These are phyloP conservation scores for Mugil cephalus DNA, from an alignment of 2,113 vertebrate species.

Conservation along the genomic window DNA sequence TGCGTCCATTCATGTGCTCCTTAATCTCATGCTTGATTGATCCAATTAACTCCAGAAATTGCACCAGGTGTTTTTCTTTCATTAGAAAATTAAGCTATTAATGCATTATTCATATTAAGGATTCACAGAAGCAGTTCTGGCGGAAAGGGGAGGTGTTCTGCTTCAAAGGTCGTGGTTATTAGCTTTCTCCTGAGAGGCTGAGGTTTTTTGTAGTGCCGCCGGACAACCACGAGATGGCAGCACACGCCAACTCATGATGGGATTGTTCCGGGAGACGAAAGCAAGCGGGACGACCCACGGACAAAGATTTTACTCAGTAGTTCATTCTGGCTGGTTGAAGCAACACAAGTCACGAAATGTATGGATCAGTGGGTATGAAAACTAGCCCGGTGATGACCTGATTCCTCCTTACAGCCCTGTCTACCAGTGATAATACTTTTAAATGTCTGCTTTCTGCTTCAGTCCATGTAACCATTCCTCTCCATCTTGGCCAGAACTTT, in stretches of 20 bases:
- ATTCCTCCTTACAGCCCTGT: not conserved
- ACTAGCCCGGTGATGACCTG: not conserved
- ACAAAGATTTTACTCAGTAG: not conserved
- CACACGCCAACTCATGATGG: not conserved
- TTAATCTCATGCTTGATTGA: constrained; percentile 63
- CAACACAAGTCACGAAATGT: constrained; percentile 13
- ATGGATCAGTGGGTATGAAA: constrained; percentile 23
- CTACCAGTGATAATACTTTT: not conserved
- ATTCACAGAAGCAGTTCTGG: constrained; percentile 1
- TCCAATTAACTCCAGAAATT: constrained; percentile 58
- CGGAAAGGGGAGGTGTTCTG: constrained; percentile 16
- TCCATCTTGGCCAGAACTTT: no score
- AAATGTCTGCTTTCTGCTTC: no score
- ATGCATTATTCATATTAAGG: constrained; percentile 60
- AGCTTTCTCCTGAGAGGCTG: not conserved
- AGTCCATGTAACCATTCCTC: no score
- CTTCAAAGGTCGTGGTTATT: constrained; percentile 15
- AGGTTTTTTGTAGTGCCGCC: not conserved
- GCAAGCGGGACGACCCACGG: not conserved
- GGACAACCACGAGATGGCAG: constrained; percentile 63
- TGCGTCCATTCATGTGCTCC: constrained; percentile 25
- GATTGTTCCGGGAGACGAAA: not conserved
- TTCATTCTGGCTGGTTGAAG: constrained; percentile 24
- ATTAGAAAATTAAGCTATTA: constrained; percentile 48
- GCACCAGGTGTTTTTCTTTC: constrained; percentile 49